A percentile compares a stretch with the other conserved stretches of the same genome.
These are phyloP conservation scores for Nesogale talazaci DNA, from an alignment of 2,113 vertebrate genomes.

Conservation along the genomic window DNA sequence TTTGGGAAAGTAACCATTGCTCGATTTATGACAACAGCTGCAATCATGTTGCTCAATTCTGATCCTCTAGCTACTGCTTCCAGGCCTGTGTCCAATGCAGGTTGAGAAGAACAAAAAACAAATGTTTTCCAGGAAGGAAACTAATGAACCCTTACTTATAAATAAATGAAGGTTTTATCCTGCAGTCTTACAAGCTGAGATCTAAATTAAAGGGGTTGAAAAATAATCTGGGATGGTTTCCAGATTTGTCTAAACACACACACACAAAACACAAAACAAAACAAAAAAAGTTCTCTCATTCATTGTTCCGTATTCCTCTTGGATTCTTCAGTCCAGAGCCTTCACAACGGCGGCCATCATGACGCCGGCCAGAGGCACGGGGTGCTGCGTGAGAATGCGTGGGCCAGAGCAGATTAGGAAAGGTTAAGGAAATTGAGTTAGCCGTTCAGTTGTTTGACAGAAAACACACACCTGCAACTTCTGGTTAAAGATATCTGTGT, in stretches of 20 bases:
- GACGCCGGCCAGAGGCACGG: neutral
- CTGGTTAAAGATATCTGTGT: neutral
- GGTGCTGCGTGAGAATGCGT: neutral
- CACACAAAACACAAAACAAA: neutral
- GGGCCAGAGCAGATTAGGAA: neutral
- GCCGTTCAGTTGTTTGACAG: neutral
- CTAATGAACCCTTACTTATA: slow-evolving; percentile 54
- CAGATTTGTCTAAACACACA: slow-evolving; percentile 39
- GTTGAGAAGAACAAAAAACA: slow-evolving; percentile 49
- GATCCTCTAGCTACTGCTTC: neutral
- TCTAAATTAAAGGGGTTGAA: slow-evolving; percentile 71
- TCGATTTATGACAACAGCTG: neutral
- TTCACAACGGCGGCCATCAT: neutral
- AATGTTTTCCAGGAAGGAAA: slow-evolving; percentile 72
- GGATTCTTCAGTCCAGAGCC: neutral
- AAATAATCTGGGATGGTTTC: slow-evolving; percentile 62
- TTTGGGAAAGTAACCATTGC: neutral
- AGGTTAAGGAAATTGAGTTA: neutral
- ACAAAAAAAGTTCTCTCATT: neutral
- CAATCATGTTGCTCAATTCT: neutral
- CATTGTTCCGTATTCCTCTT: neutral
- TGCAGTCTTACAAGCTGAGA: slow-evolving; percentile 20
- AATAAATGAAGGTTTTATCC: slow-evolving; percentile 59
- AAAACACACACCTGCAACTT: neutral
- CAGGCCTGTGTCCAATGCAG: slow-evolving; percentile 41